Conservation (phyloP, 2,113 vertebrate genomes). For the Anarhynchus alexandrinus region DNA sequence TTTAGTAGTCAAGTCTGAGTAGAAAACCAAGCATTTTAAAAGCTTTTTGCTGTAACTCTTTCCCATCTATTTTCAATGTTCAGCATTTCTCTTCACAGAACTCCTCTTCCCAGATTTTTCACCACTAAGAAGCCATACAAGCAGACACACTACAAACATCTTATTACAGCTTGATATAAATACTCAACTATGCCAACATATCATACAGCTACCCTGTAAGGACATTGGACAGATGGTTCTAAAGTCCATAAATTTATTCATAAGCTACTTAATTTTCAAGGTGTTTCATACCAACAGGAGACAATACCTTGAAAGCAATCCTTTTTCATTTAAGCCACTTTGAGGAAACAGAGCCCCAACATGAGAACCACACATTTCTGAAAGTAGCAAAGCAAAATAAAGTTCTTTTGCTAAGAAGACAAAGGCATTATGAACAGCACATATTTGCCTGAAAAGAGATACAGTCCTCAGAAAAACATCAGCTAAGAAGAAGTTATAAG, state of each 20-base stretch:
- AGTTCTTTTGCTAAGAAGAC: not conserved
- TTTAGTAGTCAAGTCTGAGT: not conserved
- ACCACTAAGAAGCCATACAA: not conserved
- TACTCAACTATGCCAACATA: not conserved
- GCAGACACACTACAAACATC: not conserved
- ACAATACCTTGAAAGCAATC: not conserved
- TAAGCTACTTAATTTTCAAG: not conserved
- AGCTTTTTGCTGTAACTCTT: not conserved
- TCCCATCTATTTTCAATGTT: not conserved
- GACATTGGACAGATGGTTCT: not conserved
- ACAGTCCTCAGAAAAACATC: not conserved
- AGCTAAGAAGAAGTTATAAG: not conserved
- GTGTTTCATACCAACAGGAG: not conserved
- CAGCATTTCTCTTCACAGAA: not conserved
- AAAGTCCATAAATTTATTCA: not conserved
- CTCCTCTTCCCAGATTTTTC: not conserved
- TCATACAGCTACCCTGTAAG: not conserved
- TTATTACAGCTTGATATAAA: not conserved
- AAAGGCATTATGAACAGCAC: accelerated
- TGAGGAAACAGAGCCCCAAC: not conserved
- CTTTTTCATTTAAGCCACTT: not conserved
- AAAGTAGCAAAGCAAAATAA: not conserved
- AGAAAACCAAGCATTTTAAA: not conserved
- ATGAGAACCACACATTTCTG: not conserved
- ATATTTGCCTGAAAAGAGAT: not conserved